Evolutionary conservation across 2,113 vertebrate genomes (phyloP).

Genomic region (Emydocephalus ijimae): DNA sequence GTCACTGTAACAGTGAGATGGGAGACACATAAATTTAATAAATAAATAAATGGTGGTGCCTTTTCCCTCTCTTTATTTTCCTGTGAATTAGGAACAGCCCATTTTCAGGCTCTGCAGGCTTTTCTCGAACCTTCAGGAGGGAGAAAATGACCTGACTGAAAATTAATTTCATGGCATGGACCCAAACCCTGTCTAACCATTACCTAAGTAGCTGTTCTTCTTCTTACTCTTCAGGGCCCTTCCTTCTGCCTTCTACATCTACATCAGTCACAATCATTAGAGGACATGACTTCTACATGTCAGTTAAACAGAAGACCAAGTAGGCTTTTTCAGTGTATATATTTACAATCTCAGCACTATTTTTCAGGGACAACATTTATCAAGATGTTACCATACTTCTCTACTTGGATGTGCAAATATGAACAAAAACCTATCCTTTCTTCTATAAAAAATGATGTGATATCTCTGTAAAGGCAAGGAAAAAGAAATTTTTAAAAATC

Average conservation of each 20-base stretch:
- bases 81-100: background rate
- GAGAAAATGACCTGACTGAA: background rate
- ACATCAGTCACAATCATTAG: background rate
- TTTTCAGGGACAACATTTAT: background rate
- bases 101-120: too few relatives aligned
- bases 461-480: background rate
- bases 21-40: background rate
- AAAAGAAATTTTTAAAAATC: background rate
- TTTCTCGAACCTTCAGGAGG: too few relatives aligned
- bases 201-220: background rate
- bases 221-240: background rate
- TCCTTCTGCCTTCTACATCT: background rate
- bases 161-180: background rate
- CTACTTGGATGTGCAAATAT: background rate
- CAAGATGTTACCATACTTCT: background rate
- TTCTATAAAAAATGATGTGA: background rate
- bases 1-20: background rate
- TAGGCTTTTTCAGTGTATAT: background rate
- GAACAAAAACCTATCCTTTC: background rate
- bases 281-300: background rate
- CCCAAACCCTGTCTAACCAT: background rate
- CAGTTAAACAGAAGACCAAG: background rate
- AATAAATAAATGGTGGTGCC: background rate
- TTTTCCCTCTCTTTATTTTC: background rate
- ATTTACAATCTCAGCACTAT: background rate